Evolutionary conservation across 2,888 invertebrate genomes (phyloP), one percentile per base, ranked within the genome.

Genomic region (Epinotia demarniana): DNA sequence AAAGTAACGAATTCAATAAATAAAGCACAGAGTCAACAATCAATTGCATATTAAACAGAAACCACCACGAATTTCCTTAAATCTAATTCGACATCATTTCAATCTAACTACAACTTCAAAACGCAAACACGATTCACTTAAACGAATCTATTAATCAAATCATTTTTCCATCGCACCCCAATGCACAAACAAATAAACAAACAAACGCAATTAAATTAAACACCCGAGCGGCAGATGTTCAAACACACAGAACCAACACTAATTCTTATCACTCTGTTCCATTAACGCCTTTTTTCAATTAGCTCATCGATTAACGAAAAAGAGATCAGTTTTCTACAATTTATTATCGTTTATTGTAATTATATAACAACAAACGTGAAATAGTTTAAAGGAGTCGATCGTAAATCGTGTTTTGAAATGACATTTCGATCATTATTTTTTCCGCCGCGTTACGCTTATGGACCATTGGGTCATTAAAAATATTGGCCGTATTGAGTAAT

Each of bases 111-210:
- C 61, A 55, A 62, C 43, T 43, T 23, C 12, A 19, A n/a, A 66
- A 71, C 19, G 1, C 27, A 66, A 66, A 66, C 70, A 69, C 68
- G 23, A 58, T 60, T 43, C 60, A 75, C 64, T 70, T 39, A 63
- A 57, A 58, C 18, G 39, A 70, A 58, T 33, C 64, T 39, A 70
- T 66, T 79, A 77, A 80, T 79, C 79, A 81, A 79, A 79, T 77
- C 79, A 78, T 55, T 72, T 70, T 63, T 74, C 43, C 27, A 55
- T 46, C 53, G 46, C 64, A 63, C 72, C 62, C 72, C 68, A 72
- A 60, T 57, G 33, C 43, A 70, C 46, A 33, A 18, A 57, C 63
- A 77, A 70, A 68, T 72, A 78, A 76, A 68, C 71, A 70, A 64
- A 23, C 63, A 64, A 53, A 49, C 58, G 64, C 72, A 72, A 72